These are phyloP conservation scores for Endotricha flammealis DNA, from an alignment of 2,888 invertebrate species.

Conservation along the genomic window DNA sequence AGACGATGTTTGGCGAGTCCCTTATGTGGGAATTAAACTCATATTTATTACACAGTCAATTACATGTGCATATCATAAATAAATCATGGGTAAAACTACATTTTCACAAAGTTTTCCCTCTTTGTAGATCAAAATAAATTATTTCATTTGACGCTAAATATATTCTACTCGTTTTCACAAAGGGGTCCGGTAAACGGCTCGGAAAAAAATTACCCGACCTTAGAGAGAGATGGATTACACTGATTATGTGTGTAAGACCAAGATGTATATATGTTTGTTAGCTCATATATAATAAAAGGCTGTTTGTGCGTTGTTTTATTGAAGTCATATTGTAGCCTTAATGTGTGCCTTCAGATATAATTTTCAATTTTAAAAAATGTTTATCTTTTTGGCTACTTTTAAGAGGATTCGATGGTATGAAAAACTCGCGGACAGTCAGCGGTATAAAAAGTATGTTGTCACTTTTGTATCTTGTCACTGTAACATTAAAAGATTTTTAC, in stretches of 20 bases:
- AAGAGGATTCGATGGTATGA: no score
- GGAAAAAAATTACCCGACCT: constrained; percentile 46
- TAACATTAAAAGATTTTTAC: no score
- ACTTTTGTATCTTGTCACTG: no score
- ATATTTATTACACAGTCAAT: no score
- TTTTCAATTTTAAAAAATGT: no score
- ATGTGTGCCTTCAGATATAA: constrained; percentile 47
- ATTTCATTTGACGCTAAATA: constrained; percentile 61
- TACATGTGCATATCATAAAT: no score
- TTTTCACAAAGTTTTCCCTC: constrained; percentile 13
- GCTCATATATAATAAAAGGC: constrained; percentile 31
- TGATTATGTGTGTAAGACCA: constrained; percentile 16
- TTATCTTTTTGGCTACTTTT: no score
- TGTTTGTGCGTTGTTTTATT: constrained; percentile 43
- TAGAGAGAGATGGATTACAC: constrained; percentile 24
- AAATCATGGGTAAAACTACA: not conserved
- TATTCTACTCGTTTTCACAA: constrained; percentile 53
- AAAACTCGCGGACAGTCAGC: no score
- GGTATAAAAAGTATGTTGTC: no score
- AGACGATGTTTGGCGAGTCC: no score
- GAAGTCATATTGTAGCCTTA: constrained; percentile 52
- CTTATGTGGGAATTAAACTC: no score
- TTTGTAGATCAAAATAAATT: constrained; percentile 57
- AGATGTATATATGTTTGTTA: constrained; percentile 24
- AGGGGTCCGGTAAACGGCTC: constrained; percentile 40